Evolutionary conservation across 2,113 vertebrate genomes (phyloP), one percentile per base, ranked within the genome.

Genomic region (Nothocercus julius): DNA sequence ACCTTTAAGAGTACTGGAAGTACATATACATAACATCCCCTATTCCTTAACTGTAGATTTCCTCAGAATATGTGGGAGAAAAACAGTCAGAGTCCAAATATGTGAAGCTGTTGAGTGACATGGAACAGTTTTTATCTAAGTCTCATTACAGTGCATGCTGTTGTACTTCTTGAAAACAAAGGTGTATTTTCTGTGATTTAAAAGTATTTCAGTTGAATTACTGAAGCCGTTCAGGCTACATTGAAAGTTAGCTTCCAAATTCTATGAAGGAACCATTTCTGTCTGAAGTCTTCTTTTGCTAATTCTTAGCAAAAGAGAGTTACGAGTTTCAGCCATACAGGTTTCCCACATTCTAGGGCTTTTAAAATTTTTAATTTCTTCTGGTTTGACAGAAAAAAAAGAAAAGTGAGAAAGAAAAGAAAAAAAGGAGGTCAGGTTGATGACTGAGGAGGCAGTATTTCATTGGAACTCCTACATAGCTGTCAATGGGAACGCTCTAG

Each of bases 371-470:
- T 63, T 6, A 1, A 0, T 70, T 9, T 74, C 84, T 83, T 82
- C 51, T 82, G 54, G 25, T 85, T 96, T 89, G 51, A 51, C 34
- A 42, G 20, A 15, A 93, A 67, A 62, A 74, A 72, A 75, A 74
- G 9, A 11, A 59, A 85, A 58, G 69, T 8, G 9, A 59, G 80
- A 58, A 45, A 49, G 3, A 3, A 75, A 63, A 15, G 53, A 63
- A 73, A 28, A 38, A 32, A 7, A 40, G 9, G 8, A 8, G 9
- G 70, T 59, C 67, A 80, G 49, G 19, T 2, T 4, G 36, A 34
- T 85, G 40, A 72, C 67, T 61, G 63, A 89, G 67, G 75, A 91
- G 78, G n/a, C n/a, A 85, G 24, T 56, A 59, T 91, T 92, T 70
- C 30, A 42, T 25, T 77, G n/a, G 38, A 82, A 67, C 40, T 70